Percentiles rank a stretch among this genome's conserved stretches.
These are phyloP conservation scores for Nothoprocta pentlandii DNA, from an alignment of 2,113 vertebrate species.

Conservation along the genomic window DNA sequence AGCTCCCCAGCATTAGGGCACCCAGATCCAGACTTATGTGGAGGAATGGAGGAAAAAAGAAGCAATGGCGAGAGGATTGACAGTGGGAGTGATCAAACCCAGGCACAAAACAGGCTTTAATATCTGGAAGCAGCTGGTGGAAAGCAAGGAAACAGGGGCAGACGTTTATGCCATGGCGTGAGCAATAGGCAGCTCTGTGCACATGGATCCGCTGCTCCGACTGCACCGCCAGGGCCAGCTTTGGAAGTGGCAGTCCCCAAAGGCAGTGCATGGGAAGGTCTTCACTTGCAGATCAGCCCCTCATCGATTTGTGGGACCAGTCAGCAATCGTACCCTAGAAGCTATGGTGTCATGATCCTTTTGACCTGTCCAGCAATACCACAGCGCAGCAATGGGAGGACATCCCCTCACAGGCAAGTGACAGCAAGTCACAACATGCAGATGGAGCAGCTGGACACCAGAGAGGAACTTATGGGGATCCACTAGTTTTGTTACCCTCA, in stretches of 20 bases:
- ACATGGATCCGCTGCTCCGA: neutral
- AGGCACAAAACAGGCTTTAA: neutral
- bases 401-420: neutral
- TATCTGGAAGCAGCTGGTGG: neutral
- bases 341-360: neutral
- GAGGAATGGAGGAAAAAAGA: neutral
- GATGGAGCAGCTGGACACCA: neutral
- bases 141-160: neutral
- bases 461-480: neutral
- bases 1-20: neutral
- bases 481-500: neutral
- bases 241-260: neutral
- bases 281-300: neutral
- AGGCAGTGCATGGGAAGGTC: neutral
- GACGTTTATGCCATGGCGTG: neutral
- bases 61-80: neutral
- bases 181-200: neutral
- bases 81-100: neutral
- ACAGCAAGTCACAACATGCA: neutral
- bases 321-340: neutral
- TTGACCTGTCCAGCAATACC: accelerated
- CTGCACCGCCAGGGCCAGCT: neutral
- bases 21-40: accelerated
- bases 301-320: neutral
- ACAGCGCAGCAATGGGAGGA: neutral